Evolutionary conservation across 1,140 invertebrate genomes (phyloP).

Genomic region (Sitophilus oryzae): DNA sequence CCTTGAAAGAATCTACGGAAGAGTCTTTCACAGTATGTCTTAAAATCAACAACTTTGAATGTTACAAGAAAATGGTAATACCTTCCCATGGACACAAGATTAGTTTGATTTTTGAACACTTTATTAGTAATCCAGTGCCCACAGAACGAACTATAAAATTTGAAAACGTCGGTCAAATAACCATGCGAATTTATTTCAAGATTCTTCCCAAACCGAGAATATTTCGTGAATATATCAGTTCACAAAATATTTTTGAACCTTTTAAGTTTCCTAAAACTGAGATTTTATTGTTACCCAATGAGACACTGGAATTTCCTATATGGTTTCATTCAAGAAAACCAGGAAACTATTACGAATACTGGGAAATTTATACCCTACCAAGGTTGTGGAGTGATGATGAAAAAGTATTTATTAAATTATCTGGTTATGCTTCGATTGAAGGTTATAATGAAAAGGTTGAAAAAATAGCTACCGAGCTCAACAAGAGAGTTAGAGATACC

Average conservation of each 20-base stretch:
- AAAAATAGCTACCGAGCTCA: conserved; percentile 11
- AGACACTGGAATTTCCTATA: conserved; percentile 20
- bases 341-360: conserved; percentile 27
- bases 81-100: conserved; percentile 8
- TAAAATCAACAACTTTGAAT: conserved; percentile 16
- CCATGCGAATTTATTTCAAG: conserved; percentile 23
- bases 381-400: conserved; percentile 24
- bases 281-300: conserved; percentile 24
- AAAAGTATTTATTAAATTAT: conserved; percentile 21
- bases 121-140: conserved; percentile 7
- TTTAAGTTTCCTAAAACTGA: conserved; percentile 30
- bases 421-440: conserved; percentile 18
- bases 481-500: conserved; percentile 17
- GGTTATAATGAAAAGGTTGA: conserved; percentile 16
- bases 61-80: conserved; percentile 3
- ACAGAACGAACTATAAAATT: conserved; percentile 16
- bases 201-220: conserved; percentile 24
- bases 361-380: conserved; percentile 29
- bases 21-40: conserved; percentile 1
- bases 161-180: conserved; percentile 24
- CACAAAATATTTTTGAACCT: conserved; percentile 7
- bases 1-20: too few relatives aligned
- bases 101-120: conserved; percentile 24
- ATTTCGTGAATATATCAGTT: conserved; percentile 23
- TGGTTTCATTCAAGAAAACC: conserved; percentile 24